A percentile compares a stretch with the other conserved stretches of the same genome.
Evolutionary conservation across 2,888 invertebrate species (phyloP).

Genomic region (Entomobrya multifasciata): DNA sequence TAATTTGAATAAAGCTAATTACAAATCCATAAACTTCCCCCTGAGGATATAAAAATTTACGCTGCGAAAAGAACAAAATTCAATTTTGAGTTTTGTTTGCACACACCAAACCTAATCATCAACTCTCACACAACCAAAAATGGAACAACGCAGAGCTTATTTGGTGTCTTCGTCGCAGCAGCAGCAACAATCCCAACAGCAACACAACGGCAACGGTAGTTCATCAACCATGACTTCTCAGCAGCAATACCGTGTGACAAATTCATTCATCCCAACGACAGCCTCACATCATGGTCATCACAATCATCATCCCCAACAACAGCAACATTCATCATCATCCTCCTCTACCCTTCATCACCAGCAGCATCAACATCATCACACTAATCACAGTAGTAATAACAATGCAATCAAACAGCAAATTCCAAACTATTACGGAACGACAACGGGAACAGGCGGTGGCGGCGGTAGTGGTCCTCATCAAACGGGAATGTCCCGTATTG

Average conservation of each 20-base stretch:
- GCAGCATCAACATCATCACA: constrained; percentile 50
- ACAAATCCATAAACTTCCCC: constrained; percentile 64
- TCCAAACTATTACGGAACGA: constrained; percentile 65
- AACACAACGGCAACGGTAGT: constrained; percentile 21
- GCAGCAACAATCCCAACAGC: constrained; percentile 3
- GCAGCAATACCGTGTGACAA: constrained; percentile 73
- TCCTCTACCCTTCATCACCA: constrained; percentile 63
- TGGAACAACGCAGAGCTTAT: constrained; percentile 65
- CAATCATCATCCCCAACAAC: constrained; percentile 62
- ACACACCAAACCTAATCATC: too few species aligned
- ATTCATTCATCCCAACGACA: constrained; percentile 79
- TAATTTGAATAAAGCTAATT: constrained; percentile 62
- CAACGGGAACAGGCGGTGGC: constrained; percentile 3
- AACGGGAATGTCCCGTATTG: constrained; percentile 64
- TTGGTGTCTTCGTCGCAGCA: constrained; percentile 65
- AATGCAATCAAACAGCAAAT: constrained; percentile 50
- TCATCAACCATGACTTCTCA: constrained; percentile 70
- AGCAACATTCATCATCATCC: constrained; percentile 57
- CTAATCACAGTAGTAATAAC: constrained; percentile 46
- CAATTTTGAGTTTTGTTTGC: too few species aligned
- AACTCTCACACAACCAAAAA: constrained; percentile 60
- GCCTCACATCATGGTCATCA: constrained; percentile 67
- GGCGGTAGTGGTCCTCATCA: constrained; percentile 44
- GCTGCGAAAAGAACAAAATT: too few species aligned
- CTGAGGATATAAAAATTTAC: not conserved